Evolutionary conservation across 2,113 vertebrate species (phyloP), one percentile per base, ranked within the genome.

Genomic region (Myotis brandtii): DNA sequence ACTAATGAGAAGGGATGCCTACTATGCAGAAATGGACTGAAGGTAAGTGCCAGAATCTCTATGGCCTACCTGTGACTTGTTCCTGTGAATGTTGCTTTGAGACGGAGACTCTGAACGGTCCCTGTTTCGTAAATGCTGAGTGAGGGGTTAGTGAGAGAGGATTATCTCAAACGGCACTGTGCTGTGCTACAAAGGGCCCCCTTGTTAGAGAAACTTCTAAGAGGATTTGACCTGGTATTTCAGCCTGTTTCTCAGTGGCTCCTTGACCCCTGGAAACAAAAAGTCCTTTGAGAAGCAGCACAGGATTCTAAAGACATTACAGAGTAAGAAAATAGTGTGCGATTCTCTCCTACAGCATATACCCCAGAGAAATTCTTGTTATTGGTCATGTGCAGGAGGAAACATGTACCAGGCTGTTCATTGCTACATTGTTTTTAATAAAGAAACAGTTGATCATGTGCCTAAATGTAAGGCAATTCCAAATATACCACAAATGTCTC

Each of bases 291-390:
- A 95, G 70, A 92, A 50, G 66, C 20, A 77, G 59, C 7, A 75
- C 10, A 70, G 66, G 75, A 72, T 93, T 85, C 72, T 88, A 93
- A 93, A 93, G 50, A 64, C 25, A 69, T 81, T 16, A 25, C 17
- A 27, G 54, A 77, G 12, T 40, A 48, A 86, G 62, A 89, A 72
- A 82, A 32, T 21, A 40, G 64, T 80, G 23, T 59, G 14, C 17
- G 23, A 14, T 95, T 75, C 10, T 85, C 59, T 66, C 80, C 46
- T 14, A 37, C 67, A 18, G 25, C 11, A 34, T 73, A 11, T 8
- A n/a, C 3, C 70, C 25, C 11, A 43, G 56, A 84, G 32, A 81
- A 81, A 48, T 87, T 66, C 5, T 86, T 70, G 3, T 59, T 37
- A 23, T n/a, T 69, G 67, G 16, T 14, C 4, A 17, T 25, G 5